Base-by-base conservation (phyloP, 2,797 vertebrate species). In the Stomatorhinus walkeri region DNA sequence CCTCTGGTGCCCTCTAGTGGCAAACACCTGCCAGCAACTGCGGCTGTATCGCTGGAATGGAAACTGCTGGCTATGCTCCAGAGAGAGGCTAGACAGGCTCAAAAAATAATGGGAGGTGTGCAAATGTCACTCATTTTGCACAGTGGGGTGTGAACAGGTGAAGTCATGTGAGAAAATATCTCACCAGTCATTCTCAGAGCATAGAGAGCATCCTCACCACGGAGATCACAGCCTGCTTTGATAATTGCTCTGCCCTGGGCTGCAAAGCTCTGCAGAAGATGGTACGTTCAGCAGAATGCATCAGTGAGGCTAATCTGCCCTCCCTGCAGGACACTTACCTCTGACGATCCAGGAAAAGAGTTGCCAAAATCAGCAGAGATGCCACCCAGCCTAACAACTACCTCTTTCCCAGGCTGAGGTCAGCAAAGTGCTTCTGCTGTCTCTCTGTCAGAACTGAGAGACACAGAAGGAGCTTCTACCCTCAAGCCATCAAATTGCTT, bases 1-100 rank as follows among this genome's bases (percentile, higher is more conserved):
- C 36, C 87, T 81, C 85, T 89, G 64, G 90, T 90, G 36, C 93
- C 92, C 90, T 92, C 95, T 91, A 61, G 91, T 93, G 94, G 92
- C 49, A 59, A 49, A 49, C 7, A 89, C 22, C 10, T 64, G 56
- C 87, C 72, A 43, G 40, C 48, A 56, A 32, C 8, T 40, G 88
- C 14, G 28, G 24, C 56, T 43, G 28, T 19, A n/a, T 54, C 10
- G 22, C 51, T 36, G 10, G 24, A 36, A 56, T 19, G 2, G 32
- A 19, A 36, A 40, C 28, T 40, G 28, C n/a, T 1, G 5, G 32
- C 32, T 19, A 5, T n/a, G 19, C 36, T 19, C 36, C 1, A 2
- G 36, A 43, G 7, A 43, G 72, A 79, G 16, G 72, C 68, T 36
- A n/a, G 16, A n/a, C 16, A 43, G 40, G 36, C 72, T 79, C 36